Conservation (phyloP, 1,140 invertebrate species). For the Heliconius himera region DNA sequence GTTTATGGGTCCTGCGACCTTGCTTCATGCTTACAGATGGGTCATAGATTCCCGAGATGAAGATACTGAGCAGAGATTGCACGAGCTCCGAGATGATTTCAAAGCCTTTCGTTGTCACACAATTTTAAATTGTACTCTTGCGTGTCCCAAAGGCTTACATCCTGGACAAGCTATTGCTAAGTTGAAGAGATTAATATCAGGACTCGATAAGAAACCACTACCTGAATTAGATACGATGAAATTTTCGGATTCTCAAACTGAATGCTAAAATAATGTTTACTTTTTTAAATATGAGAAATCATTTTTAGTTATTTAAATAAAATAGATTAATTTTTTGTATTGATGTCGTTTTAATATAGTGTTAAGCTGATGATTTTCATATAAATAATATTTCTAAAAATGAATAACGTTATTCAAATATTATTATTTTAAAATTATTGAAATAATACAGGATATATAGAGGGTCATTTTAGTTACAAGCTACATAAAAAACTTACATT, state of each 20-base stretch:
- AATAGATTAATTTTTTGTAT: background rate
- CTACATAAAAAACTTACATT: too few species aligned
- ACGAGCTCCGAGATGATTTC: conserved; percentile 86
- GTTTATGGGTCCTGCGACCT: conserved; percentile 66
- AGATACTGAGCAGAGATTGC: conserved; percentile 84
- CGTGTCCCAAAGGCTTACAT: conserved; percentile 94
- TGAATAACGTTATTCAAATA: too few species aligned
- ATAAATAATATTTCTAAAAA: too few species aligned
- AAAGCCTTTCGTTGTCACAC: conserved; percentile 90
- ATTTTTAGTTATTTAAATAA: conserved; percentile 4
- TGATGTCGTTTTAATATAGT: background rate
- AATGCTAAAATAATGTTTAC: conserved; percentile 7
- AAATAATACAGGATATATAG: too few species aligned
- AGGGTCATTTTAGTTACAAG: too few species aligned
- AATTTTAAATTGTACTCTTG: conserved; percentile 90
- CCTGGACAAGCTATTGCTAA: conserved; percentile 96
- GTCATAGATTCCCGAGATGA: conserved; percentile 91
- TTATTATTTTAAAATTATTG: too few species aligned
- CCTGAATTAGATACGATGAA: conserved; percentile 85
- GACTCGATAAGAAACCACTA: conserved; percentile 87
- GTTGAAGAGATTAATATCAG: conserved; percentile 94
- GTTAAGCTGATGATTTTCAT: background rate
- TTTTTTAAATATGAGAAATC: background rate
- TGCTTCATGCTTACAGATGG: conserved; percentile 84
- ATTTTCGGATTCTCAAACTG: conserved; percentile 53